These are phyloP conservation scores for Morpho helenor DNA, from an alignment of 2,888 invertebrate genomes.

Conservation along the genomic window DNA sequence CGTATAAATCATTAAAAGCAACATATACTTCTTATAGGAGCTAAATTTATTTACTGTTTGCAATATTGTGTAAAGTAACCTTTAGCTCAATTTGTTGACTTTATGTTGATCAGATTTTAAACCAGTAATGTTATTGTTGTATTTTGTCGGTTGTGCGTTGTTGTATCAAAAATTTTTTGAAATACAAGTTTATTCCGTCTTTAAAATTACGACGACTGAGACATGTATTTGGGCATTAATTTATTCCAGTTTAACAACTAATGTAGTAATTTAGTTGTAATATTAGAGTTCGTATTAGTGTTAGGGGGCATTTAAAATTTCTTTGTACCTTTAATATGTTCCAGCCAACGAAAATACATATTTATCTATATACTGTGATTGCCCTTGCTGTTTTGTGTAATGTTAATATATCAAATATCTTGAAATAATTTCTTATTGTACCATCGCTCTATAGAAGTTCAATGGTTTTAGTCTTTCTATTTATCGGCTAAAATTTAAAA, in stretches of 20 bases:
- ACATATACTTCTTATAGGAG: constrained; percentile 6
- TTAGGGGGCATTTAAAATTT: background rate
- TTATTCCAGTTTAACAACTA: constrained; percentile 11
- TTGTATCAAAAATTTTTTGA: constrained; percentile 44
- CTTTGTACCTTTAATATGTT: background rate
- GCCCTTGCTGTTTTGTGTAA: constrained; percentile 51
- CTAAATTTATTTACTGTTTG: constrained; percentile 11
- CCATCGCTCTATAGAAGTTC: background rate
- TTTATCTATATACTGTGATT: constrained; percentile 33
- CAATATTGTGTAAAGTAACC: constrained; percentile 30
- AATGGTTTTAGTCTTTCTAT: constrained; percentile 1
- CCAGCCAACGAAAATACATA: constrained; percentile 21
- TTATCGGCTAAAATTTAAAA: constrained; percentile 8
- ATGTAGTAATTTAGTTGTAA: constrained; percentile 20
- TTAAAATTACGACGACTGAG: constrained; percentile 58
- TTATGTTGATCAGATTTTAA: constrained; percentile 60
- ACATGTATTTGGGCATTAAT: constrained; percentile 18
- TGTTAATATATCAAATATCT: constrained; percentile 17
- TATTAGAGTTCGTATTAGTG: constrained; percentile 2
- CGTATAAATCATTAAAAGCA: background rate
- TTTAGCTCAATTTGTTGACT: constrained; percentile 67
- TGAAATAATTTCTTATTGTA: constrained; percentile 2
- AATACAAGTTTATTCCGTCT: constrained; percentile 60
- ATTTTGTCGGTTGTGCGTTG: constrained; percentile 60
- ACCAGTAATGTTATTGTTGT: constrained; percentile 46